phyloP scores from a whole-genome alignment of 92 coral and sea anemone genomes.

The Porites lobata region DNA sequence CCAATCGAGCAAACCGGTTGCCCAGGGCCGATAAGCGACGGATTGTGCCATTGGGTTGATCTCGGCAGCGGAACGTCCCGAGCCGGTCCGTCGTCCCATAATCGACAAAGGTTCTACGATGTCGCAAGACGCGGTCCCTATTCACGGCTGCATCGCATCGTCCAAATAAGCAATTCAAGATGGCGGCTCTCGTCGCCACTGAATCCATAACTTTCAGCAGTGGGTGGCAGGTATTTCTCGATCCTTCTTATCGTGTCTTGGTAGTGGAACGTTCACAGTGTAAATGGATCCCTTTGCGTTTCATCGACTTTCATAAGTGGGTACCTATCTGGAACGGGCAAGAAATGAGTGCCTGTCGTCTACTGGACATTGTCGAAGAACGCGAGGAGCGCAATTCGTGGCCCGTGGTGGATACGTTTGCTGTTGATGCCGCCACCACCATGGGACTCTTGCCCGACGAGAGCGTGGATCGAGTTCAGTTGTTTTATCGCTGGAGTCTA shows the following conservation, averaged over 20 bases:
- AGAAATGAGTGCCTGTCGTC: neutral
- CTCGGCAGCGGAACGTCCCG: slow-evolving; percentile 2
- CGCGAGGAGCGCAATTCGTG: neutral
- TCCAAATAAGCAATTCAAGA: slow-evolving; percentile 1
- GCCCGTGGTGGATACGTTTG: neutral
- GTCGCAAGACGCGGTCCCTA: slow-evolving; percentile 4
- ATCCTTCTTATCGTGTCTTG: slow-evolving; percentile 24
- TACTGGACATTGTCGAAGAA: neutral
- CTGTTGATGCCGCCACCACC: neutral
- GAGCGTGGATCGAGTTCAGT: neutral
- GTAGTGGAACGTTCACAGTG: neutral
- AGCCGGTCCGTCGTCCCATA: neutral
- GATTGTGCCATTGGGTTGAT: neutral
- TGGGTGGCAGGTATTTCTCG: slow-evolving; percentile 8
- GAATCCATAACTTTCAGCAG: neutral
- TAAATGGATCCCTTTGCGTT: slow-evolving; percentile 1
- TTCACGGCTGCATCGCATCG: slow-evolving; percentile 17
- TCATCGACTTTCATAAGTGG: slow-evolving; percentile 3
- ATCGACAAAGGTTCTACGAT: neutral
- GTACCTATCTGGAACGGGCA: slow-evolving; percentile 13
- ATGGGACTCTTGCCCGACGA: slow-evolving; percentile 2
- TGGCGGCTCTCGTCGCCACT: neutral
- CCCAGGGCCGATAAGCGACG: slow-evolving; percentile 9
- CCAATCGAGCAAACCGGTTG: slow-evolving; percentile 10
- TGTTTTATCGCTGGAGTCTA: slow-evolving; percentile 5